Percentiles rank a stretch among this genome's conserved stretches.
These are phyloP conservation scores for Bilobella aurantiaca DNA, from an alignment of 1,140 invertebrate species.

Conservation along the genomic window DNA sequence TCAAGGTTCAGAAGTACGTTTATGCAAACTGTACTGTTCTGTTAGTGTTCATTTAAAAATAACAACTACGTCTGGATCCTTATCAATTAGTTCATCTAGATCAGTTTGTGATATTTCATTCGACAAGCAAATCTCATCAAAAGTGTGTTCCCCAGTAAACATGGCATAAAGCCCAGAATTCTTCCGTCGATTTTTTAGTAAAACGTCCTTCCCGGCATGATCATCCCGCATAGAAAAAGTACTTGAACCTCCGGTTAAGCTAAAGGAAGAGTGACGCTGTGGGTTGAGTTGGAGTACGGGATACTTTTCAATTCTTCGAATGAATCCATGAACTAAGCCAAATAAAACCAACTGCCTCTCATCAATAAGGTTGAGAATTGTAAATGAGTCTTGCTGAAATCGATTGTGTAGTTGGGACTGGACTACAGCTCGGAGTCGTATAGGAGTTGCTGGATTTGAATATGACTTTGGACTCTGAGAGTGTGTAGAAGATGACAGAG, in stretches of 20 bases:
- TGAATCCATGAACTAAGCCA: conserved; percentile 72
- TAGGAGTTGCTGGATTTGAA: conserved; percentile 28
- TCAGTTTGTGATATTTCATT: conserved; percentile 67
- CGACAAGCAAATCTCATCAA: conserved; percentile 81
- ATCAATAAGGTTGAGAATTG: conserved; percentile 47
- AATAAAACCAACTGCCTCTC: conserved; percentile 82
- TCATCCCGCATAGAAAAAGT: conserved; percentile 47
- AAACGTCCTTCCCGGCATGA: conserved; percentile 29
- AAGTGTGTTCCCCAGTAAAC: conserved; percentile 67
- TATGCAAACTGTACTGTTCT: no score
- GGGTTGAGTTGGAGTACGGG: conserved; percentile 13
- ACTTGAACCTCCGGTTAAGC: conserved; percentile 42
- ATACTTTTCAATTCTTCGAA: conserved; percentile 68
- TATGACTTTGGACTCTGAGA: conserved; percentile 23
- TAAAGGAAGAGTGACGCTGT: conserved; percentile 14
- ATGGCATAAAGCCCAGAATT: conserved; percentile 47
- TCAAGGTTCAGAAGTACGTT: no score
- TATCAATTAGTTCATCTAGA: conserved; percentile 74
- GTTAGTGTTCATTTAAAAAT: conserved; percentile 62
- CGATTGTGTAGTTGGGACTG: not conserved
- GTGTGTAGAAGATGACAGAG: conserved; percentile 30
- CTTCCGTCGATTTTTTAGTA: conserved; percentile 38
- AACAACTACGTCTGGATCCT: conserved; percentile 68
- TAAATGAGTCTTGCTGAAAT: not conserved
- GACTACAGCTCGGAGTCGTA: conserved; percentile 16